Percentiles rank a stretch among this genome's conserved stretches.
These are phyloP conservation scores for Choloepus hoffmanni DNA, from an alignment of 2,113 vertebrate species.

Conservation along the genomic window DNA sequence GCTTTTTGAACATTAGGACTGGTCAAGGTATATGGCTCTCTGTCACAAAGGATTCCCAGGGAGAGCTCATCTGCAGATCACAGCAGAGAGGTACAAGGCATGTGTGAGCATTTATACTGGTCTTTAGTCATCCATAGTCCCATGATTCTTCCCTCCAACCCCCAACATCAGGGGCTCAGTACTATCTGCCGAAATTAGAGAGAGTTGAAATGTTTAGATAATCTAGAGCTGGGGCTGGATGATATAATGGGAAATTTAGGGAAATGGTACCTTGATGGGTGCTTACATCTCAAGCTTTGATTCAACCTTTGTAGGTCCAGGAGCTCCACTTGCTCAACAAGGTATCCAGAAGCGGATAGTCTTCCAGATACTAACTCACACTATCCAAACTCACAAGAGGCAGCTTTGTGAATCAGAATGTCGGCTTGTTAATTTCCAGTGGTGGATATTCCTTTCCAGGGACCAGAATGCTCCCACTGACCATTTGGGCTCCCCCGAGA, in stretches of 20 bases:
- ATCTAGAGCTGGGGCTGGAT: background rate
- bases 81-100: background rate
- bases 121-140: background rate
- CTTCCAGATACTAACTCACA: background rate
- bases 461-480: background rate
- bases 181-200: background rate
- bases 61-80: background rate
- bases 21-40: background rate
- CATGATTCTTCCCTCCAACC: background rate
- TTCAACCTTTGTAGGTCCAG: background rate
- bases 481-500: background rate
- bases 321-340: background rate
- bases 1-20: background rate
- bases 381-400: background rate
- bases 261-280: background rate
- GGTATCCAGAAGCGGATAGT: background rate
- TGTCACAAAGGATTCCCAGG: background rate
- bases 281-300: background rate
- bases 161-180: background rate
- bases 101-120: background rate
- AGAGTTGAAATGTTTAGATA: background rate
- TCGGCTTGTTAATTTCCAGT: background rate
- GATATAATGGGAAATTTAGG: background rate
- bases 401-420: background rate
- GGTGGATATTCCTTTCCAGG: background rate